Evolutionary conservation across 2,797 vertebrate genomes (phyloP), one percentile per base, ranked within the genome.

Genomic region (Poeciliopsis paucimaculata): DNA sequence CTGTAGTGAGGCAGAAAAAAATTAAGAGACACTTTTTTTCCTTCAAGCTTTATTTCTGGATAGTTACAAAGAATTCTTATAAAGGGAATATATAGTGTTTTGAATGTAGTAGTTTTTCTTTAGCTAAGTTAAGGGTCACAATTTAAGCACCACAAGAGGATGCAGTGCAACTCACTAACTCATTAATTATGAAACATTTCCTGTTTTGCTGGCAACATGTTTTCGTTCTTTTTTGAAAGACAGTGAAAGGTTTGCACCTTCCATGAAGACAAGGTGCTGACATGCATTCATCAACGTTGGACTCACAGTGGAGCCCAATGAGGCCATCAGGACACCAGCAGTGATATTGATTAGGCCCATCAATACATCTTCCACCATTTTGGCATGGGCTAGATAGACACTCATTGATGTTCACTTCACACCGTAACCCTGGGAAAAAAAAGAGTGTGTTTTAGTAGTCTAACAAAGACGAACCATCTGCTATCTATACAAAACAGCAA

Each of bases 211-310:
- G 82, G 26, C 89, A 84, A 93, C 90, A 3, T 39, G 93, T 87
- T 88, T 90, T 92, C 85, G 86, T 86, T 90, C 85, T 79, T 83
- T 49, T 87, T 89, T 23, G 81, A 87, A 82, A 74, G 88, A 90
- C 74, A 76, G 87, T 51, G 91, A 91, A 88, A 91, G 36, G 72
- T 55, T 60, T 26, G 34, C 93, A 97, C 96, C 96, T 97, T 95
- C 96, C 97, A 75, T 95, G 96, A 90, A 96, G 93, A 95, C 96
- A 97, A 86, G 96, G 96, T 78, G 91, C 93, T 87, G 96, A 95
- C 86, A 92, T 83, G 90, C 96, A 97, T 88, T 97, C 96, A 66
- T 97, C 94, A 91, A 91, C 86, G 92, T 97, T 94, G 84, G 77
- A 93, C 89, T 96, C 95, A 39, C 96, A 97, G 90, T 90, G 90